Conservation (phyloP, 2,888 invertebrate genomes). For the Pseudococcus viburni region DNA sequence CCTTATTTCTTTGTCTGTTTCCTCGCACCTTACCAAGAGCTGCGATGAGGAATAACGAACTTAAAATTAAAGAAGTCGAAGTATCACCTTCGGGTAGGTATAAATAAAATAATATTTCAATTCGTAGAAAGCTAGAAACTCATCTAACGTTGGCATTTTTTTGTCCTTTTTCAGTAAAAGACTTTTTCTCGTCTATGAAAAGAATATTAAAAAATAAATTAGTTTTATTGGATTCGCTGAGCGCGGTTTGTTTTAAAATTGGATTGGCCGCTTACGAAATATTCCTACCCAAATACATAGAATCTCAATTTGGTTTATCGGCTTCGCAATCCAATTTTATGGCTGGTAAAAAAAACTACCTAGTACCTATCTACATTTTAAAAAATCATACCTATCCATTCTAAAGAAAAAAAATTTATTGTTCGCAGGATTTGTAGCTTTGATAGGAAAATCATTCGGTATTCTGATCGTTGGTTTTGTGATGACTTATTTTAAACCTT, state of each 20-base stretch:
- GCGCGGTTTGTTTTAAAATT: conserved; percentile 72
- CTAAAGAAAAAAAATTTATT: neutral
- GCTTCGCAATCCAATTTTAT: conserved; percentile 73
- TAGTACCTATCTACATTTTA: no score
- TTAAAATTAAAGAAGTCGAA: neutral
- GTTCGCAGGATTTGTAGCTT: conserved; percentile 69
- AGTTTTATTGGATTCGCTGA: conserved; percentile 72
- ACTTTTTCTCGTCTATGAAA: conserved; percentile 70
- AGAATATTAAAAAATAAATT: conserved; percentile 72
- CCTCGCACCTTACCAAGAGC: conserved; percentile 71
- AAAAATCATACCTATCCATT: no score
- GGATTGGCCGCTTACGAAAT: conserved; percentile 73
- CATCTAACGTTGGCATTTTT: neutral
- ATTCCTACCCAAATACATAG: conserved; percentile 75
- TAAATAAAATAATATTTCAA: neutral
- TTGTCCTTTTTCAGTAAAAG: conserved; percentile 68
- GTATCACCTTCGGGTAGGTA: conserved; percentile 7
- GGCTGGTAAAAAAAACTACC: conserved; percentile 71
- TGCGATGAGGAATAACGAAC: conserved; percentile 60
- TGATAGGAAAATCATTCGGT: conserved; percentile 70
- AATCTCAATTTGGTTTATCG: conserved; percentile 74
- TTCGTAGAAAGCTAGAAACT: neutral
- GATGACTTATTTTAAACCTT: conserved; percentile 70
- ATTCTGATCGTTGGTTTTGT: conserved; percentile 69
- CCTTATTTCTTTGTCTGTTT: conserved; percentile 71